These are phyloP conservation scores for Arenaria interpres DNA, from an alignment of 2,113 vertebrate genomes.

Conservation along the genomic window DNA sequence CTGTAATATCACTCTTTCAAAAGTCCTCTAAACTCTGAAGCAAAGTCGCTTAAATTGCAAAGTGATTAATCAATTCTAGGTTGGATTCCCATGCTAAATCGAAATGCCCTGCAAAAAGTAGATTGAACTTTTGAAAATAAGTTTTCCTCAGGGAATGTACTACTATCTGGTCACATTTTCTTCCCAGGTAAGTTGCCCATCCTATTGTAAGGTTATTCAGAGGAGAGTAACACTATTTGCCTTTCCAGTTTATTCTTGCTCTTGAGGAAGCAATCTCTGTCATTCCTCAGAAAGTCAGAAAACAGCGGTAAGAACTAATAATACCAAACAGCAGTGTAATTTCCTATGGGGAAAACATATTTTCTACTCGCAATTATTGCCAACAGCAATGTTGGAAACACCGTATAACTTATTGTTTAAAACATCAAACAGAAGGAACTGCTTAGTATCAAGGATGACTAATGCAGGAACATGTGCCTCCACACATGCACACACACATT, in stretches of 20 bases:
- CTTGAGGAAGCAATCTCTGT: slow-evolving; percentile 57
- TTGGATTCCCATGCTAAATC: not conserved
- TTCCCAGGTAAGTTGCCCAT: not conserved
- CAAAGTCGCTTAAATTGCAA: not conserved
- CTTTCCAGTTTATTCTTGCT: slow-evolving; percentile 47
- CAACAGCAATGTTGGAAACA: slow-evolving; percentile 72
- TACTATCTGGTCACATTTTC: not conserved
- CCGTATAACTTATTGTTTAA: slow-evolving; percentile 62
- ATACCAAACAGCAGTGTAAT: slow-evolving; percentile 72
- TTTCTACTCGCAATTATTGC: slow-evolving; percentile 65
- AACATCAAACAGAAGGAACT: slow-evolving; percentile 72
- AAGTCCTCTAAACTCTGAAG: not conserved
- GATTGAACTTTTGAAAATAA: not conserved
- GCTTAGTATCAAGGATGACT: slow-evolving; percentile 64
- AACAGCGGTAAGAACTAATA: slow-evolving; percentile 71
- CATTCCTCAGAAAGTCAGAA: slow-evolving; percentile 56
- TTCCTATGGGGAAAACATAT: slow-evolving; percentile 74
- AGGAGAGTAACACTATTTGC: slow-evolving; percentile 16
- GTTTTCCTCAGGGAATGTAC: not conserved
- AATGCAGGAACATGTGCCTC: slow-evolving; percentile 59
- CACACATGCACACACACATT: slow-evolving; percentile 17
- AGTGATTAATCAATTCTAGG: not conserved
- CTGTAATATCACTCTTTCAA: not conserved
- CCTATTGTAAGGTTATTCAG: not conserved
- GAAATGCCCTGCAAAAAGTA: not conserved